These are phyloP conservation scores for Nemurella pictetii DNA, from an alignment of 2,888 invertebrate species.

Conservation along the genomic window DNA sequence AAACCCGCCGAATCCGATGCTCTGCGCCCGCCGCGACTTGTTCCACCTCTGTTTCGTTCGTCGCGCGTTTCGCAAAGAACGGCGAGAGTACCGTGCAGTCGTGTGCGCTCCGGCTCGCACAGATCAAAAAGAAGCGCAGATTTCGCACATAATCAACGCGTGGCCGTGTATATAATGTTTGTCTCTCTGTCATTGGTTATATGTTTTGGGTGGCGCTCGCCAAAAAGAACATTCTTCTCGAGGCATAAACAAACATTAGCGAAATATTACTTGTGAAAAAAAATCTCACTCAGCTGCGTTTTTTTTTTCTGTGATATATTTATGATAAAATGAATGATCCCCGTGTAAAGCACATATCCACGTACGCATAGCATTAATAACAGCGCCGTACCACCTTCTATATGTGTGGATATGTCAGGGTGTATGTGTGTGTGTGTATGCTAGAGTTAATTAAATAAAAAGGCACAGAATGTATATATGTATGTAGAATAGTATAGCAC, in stretches of 20 bases:
- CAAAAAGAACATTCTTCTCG: conserved; percentile 16
- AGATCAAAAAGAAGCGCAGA: background rate
- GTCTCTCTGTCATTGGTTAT: background rate
- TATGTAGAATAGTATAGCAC: conserved; percentile 7
- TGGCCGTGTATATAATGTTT: background rate
- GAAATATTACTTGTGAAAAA: conserved; percentile 5
- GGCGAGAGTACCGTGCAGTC: too few relatives aligned
- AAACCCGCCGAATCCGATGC: background rate
- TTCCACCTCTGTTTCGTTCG: too few relatives aligned
- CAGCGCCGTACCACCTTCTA: background rate
- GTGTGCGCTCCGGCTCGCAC: too few relatives aligned
- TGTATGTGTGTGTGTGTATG: conserved; percentile 1
- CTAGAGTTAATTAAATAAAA: background rate
- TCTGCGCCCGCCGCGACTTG: background rate
- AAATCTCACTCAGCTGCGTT: background rate
- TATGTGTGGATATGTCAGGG: conserved; percentile 3
- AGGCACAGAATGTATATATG: background rate
- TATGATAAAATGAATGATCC: background rate
- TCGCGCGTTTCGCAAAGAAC: background rate
- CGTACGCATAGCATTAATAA: background rate
- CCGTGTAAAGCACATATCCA: background rate
- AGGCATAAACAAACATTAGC: conserved; percentile 22
- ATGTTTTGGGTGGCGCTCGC: background rate
- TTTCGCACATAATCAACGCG: too few relatives aligned
- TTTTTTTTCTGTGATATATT: conserved; percentile 1